Evolutionary conservation across 1,140 invertebrate species (phyloP).

Genomic region (Drosophila orosa): DNA sequence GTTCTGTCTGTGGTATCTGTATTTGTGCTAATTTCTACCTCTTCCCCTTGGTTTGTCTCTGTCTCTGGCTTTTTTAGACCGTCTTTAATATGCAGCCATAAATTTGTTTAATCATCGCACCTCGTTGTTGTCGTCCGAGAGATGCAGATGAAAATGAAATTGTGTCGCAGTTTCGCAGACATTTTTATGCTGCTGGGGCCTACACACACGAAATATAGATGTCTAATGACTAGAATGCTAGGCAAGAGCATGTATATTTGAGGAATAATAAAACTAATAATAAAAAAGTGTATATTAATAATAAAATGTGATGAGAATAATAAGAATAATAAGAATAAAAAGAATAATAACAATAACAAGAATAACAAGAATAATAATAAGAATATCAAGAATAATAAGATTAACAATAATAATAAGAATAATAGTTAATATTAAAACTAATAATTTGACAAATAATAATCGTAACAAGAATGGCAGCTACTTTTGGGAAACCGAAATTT

Average conservation of each 20-base stretch:
- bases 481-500: no score
- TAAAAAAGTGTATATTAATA: no score
- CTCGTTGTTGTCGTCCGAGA: background rate
- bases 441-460: no score
- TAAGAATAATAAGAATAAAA: no score
- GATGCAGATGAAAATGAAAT: slow-evolving; percentile 12
- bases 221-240: background rate
- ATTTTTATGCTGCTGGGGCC: slow-evolving; percentile 27
- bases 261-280: no score
- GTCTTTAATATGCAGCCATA: slow-evolving; percentile 20
- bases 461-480: no score
- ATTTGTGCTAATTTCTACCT: slow-evolving; percentile 13
- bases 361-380: no score
- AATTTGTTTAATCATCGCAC: slow-evolving; percentile 39
- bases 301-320: no score
- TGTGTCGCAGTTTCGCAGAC: slow-evolving; percentile 25
- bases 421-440: no score
- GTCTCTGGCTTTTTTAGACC: background rate
- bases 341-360: no score
- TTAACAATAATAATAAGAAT: no score
- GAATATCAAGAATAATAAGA: no score
- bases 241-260: background rate
- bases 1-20: background rate
- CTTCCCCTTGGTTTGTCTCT: background rate
- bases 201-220: slow-evolving; percentile 5